Base-by-base conservation (phyloP, 1,140 invertebrate species). In the Drosophila sechellia region DNA sequence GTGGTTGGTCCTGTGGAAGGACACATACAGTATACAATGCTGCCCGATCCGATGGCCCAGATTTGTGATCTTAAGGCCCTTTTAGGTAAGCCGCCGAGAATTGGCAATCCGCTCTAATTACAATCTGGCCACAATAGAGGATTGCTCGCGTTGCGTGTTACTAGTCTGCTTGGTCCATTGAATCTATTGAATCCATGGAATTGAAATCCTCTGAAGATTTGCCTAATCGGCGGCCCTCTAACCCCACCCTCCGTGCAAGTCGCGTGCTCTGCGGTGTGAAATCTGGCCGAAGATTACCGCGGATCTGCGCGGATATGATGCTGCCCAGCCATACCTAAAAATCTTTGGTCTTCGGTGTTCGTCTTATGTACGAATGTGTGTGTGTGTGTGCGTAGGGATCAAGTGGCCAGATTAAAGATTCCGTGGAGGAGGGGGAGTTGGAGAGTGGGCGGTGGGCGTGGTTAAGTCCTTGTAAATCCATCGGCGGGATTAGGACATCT, bases 41-140 rank as follows among this genome's bases (percentile, higher is more conserved):
- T 34, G 27, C 3, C 17, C 52, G 50, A 43, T 22, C 37, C 52
- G 17, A 12, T 55, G 39, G 58, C 50, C 54, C 42, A 77, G 63
- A 77, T 77, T 68, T 49, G 11, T 5, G 15, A 22, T 52, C 25
- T 4, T 64, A 39, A 45, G 20, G 15, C 40, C 40, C 56, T 10
- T 2, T 42, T 40, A 27, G 10, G 5, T 61, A 58, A 59, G 43
- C 35, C 46, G 35, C 1, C 20, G 35, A 42, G 25, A 52, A 57
- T 17, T 15, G 39, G 31, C 61, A 76, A 77, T 59, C 84, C 77
- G 83, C 83, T 89, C 84, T 87, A 87, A 87, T 87, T 87, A 87
- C 84, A 66, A 87, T 79, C 64, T 69, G 81, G 81, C 70, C 79
- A 85, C 81, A 85, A 84, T 85, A 66, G 71, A 75, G 76, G 25